Percentiles rank a stretch among this genome's conserved stretches.
These are phyloP conservation scores for Pentalonia nigronervosa DNA, from an alignment of 1,140 invertebrate species.

Conservation along the genomic window DNA sequence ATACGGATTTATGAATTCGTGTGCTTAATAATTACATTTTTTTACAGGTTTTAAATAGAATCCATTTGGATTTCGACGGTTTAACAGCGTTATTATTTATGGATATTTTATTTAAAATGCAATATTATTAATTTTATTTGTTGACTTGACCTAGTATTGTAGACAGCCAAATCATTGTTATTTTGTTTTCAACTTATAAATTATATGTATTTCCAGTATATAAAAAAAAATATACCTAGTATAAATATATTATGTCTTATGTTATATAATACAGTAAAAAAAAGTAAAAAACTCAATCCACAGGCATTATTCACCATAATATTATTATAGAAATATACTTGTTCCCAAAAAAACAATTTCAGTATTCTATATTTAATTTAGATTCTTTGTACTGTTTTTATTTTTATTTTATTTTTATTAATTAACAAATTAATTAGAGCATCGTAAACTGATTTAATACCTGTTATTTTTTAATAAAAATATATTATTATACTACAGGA, in stretches of 20 bases:
- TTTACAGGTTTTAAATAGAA: constrained; percentile 52
- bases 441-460: constrained; percentile 51
- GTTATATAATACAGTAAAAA: background rate
- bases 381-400: constrained; percentile 39
- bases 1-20: background rate
- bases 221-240: background rate
- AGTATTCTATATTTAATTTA: constrained; percentile 47
- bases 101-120: constrained; percentile 51
- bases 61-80: constrained; percentile 34
- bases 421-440: constrained; percentile 40
- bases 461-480: constrained; percentile 58
- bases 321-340: background rate
- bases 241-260: constrained; percentile 6
- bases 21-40: background rate
- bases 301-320: background rate
- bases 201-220: constrained; percentile 3
- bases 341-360: constrained; percentile 1
- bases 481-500: constrained; percentile 55
- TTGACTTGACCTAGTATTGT: constrained; percentile 4
- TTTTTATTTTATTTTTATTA: background rate
- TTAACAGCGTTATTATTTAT: constrained; percentile 51
- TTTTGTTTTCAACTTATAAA: constrained; percentile 16
- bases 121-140: constrained; percentile 50
- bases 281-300: background rate
- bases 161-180: constrained; percentile 24